phyloP scores from a whole-genome alignment of 2,113 vertebrate genomes.

The Fregetta grallaria region DNA sequence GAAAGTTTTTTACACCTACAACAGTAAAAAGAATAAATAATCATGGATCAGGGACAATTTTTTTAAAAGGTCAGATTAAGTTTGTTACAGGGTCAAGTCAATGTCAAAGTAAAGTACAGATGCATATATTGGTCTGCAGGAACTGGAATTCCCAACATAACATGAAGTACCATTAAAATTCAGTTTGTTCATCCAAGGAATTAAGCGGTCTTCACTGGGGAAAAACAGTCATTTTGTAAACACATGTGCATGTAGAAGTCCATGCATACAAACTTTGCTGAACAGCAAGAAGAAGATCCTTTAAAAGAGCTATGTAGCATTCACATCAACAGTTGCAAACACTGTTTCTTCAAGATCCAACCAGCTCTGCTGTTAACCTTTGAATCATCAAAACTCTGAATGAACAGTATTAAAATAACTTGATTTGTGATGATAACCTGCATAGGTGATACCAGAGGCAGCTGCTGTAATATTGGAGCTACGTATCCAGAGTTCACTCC shows the following conservation, averaged over 20 bases:
- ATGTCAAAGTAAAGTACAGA: not conserved
- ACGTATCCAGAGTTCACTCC: not conserved
- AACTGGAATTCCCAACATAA: not conserved
- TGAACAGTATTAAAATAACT: not conserved
- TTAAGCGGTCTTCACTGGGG: not conserved
- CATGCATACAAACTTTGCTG: not conserved
- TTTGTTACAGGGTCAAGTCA: not conserved
- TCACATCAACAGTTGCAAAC: not conserved
- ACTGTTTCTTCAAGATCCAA: not conserved
- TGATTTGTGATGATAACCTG: slow-evolving; percentile 14
- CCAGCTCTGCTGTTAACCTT: slow-evolving; percentile 5
- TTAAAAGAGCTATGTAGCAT: not conserved
- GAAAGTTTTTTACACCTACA: not conserved
- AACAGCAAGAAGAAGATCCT: not conserved
- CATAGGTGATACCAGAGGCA: not conserved
- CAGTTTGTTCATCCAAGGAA: not conserved
- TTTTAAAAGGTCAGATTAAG: not conserved
- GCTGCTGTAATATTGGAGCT: not conserved
- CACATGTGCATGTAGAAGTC: not conserved
- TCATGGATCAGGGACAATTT: not conserved
- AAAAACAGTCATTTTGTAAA: not conserved
- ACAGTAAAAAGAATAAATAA: not conserved
- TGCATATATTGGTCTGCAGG: not conserved
- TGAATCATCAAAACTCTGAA: slow-evolving; percentile 9
- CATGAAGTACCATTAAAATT: not conserved